Evolutionary conservation across 2,797 vertebrate genomes (phyloP).

Genomic region (Leptodactylus fallax): DNA sequence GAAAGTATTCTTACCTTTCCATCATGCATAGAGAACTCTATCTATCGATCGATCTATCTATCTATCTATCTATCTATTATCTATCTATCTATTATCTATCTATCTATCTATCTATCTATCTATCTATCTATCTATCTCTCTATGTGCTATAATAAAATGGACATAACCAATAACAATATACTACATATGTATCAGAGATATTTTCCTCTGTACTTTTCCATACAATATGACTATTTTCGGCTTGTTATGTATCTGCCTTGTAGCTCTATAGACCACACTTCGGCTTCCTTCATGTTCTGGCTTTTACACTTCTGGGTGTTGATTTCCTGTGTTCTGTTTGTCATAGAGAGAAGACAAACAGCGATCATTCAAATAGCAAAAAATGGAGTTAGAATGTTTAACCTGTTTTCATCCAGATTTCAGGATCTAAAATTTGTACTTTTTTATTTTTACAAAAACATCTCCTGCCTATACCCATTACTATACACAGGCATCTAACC

Average conservation of each 20-base stretch:
- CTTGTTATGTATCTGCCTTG: neutral
- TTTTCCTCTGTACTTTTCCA: neutral
- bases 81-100: too few species aligned
- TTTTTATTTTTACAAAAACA: neutral
- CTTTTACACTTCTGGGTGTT: constrained; percentile 33
- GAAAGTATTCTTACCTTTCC: too few species aligned
- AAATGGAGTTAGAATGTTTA: neutral
- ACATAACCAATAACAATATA: too few species aligned
- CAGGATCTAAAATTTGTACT: neutral
- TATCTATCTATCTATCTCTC: too few species aligned
- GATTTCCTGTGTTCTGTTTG: constrained; percentile 32
- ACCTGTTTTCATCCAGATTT: neutral
- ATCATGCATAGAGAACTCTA: too few species aligned
- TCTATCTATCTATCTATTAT: too few species aligned
- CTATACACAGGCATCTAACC: neutral
- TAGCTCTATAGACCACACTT: constrained; percentile 5
- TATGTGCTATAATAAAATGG: too few species aligned
- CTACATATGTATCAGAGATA: too few species aligned
- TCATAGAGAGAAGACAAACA: constrained; percentile 63
- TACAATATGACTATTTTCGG: neutral
- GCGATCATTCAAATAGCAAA: neutral
- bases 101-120: too few species aligned
- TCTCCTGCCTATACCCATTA: neutral
- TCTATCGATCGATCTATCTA: too few species aligned
- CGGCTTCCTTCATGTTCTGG: constrained; percentile 16